Evolutionary conservation across 2,888 invertebrate species (phyloP).

Genomic region (Eilema sororculum): DNA sequence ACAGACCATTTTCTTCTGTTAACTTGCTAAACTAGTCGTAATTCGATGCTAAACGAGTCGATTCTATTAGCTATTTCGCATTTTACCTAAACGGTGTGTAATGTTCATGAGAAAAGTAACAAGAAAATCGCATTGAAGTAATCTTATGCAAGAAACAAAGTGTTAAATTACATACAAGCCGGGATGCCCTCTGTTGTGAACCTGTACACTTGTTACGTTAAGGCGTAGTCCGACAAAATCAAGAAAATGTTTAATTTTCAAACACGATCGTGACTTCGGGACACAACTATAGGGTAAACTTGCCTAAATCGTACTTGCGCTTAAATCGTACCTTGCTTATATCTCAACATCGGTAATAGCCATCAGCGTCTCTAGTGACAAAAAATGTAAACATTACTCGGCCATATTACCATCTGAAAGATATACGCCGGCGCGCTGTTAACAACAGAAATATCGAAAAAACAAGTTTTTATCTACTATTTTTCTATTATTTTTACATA

Average conservation of each 20-base stretch:
- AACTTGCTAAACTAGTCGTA: conserved; percentile 27
- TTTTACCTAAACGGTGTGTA: conserved; percentile 36
- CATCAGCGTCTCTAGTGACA: too few species aligned
- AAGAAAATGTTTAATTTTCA: background rate
- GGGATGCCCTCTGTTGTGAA: conserved; percentile 53
- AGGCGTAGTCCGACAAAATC: background rate
- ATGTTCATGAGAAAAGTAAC: conserved; percentile 34
- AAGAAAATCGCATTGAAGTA: conserved; percentile 58
- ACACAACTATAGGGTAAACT: too few species aligned
- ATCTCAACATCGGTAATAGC: too few species aligned
- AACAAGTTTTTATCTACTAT: too few species aligned
- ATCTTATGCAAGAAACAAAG: conserved; percentile 66
- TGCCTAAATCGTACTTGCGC: too few species aligned
- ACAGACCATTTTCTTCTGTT: conserved; percentile 20
- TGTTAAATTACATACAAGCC: conserved; percentile 62
- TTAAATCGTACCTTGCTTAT: too few species aligned
- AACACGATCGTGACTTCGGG: background rate
- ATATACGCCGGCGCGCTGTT: too few species aligned
- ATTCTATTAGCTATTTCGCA: conserved; percentile 31
- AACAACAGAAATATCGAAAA: too few species aligned
- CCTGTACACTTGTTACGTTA: conserved; percentile 54
- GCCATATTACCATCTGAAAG: too few species aligned
- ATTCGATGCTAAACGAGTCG: conserved; percentile 17
- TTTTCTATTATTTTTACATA: too few species aligned
- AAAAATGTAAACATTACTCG: too few species aligned